Conservation (phyloP, 2,888 invertebrate species). For the Lithosia quadra region DNA sequence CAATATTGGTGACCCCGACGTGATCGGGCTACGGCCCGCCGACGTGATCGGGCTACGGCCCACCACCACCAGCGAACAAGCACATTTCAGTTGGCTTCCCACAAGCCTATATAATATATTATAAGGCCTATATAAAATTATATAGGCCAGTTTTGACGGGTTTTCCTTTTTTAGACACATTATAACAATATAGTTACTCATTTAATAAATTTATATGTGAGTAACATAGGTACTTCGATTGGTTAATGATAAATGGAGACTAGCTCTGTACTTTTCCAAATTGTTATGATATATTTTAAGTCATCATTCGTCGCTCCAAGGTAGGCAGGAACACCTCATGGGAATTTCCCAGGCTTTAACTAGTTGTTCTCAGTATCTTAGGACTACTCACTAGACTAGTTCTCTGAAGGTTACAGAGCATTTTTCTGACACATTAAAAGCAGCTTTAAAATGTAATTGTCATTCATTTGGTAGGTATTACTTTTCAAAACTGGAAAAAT, state of each 20-base stretch:
- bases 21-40: no score
- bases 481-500: no score
- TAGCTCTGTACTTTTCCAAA: constrained; percentile 3
- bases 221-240: background rate
- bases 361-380: background rate
- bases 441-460: background rate
- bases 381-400: background rate
- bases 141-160: background rate
- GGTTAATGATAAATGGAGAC: background rate
- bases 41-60: no score
- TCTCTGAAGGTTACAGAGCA: background rate
- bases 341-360: background rate
- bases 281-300: background rate
- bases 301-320: background rate
- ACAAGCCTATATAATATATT: no score
- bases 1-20: no score
- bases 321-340: background rate
- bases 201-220: background rate
- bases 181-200: background rate
- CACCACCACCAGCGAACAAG: no score
- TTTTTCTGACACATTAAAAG: background rate
- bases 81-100: no score
- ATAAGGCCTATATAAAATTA: no score
- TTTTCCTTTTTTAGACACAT: background rate
- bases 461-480: background rate